phyloP scores from a whole-genome alignment of 2,888 invertebrate genomes.

The Eupithecia subfuscata region DNA sequence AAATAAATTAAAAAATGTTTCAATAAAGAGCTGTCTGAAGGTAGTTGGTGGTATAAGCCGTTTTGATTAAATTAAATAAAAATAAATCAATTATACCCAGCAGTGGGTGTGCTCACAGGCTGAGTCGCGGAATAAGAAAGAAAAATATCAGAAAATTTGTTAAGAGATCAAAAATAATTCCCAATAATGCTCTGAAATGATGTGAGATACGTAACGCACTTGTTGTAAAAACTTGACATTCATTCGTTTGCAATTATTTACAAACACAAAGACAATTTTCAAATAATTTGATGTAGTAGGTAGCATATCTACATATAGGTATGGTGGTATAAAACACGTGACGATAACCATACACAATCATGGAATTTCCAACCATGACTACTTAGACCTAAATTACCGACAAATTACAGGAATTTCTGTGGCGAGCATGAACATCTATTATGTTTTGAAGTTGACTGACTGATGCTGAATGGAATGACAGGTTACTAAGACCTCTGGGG shows the following conservation, averaged over 20 bases:
- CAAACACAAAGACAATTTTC: not conserved
- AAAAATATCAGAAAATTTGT: no score
- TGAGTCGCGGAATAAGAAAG: no score
- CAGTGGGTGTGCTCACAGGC: no score
- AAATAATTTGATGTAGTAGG: not conserved
- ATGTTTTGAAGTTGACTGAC: not conserved
- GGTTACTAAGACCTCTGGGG: not conserved
- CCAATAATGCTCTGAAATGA: no score
- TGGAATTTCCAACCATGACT: not conserved
- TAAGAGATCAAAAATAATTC: no score
- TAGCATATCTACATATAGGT: not conserved
- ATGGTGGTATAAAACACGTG: not conserved
- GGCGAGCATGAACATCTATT: not conserved
- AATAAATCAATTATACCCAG: no score
- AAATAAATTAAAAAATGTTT: no score
- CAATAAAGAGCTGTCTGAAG: no score
- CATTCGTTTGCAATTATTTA: not conserved
- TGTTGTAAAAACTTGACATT: not conserved
- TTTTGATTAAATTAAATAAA: no score
- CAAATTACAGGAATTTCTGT: conserved; percentile 8
- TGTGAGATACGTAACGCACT: no score
- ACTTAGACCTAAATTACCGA: not conserved
- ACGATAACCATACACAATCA: not conserved
- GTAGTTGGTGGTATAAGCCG: no score
- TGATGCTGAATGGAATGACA: not conserved